Evolutionary conservation across 35 echinoderm and acorn worm species (phyloP).

Genomic region (Amphiura filiformis): DNA sequence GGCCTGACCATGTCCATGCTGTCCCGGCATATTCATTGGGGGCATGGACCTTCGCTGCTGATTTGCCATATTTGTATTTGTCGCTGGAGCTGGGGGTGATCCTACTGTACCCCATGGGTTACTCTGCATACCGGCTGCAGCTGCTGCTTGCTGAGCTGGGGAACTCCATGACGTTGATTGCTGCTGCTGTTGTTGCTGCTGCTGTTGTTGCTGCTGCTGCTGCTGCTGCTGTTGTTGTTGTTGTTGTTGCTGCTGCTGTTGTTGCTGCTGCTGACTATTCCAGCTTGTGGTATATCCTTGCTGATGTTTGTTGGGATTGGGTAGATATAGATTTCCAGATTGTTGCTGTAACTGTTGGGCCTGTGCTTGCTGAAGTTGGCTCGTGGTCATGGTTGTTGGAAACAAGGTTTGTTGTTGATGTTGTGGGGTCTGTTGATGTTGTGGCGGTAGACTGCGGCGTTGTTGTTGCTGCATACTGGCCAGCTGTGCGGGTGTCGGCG

Average conservation of each 20-base stretch:
- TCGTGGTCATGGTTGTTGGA: conserved; percentile 43
- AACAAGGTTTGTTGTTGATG: conserved; percentile 76
- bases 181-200: conserved; percentile 53
- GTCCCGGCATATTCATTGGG: conserved; percentile 19
- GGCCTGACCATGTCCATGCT: conserved; percentile 17
- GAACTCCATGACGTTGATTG: conserved; percentile 48
- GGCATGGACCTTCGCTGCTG: conserved; percentile 76
- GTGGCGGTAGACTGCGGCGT: conserved; percentile 73
- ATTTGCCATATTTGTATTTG: conserved; percentile 33
- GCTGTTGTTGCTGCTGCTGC: conserved; percentile 45
- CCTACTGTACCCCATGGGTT: conserved; percentile 94
- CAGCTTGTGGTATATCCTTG: conserved; percentile 43
- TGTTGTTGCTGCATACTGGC: conserved; percentile 46
- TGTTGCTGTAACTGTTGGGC: conserved; percentile 63
- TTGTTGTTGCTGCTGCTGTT: neutral
- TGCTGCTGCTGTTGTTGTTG: conserved; percentile 64
- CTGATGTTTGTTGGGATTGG: conserved; percentile 65
- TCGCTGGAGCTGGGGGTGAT: conserved; percentile 51
- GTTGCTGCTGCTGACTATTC: conserved; percentile 37
- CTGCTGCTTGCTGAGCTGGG: conserved; percentile 49
- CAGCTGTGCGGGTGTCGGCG: conserved; percentile 11
- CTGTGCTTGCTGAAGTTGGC: conserved; percentile 71
- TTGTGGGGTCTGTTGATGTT: conserved; percentile 68
- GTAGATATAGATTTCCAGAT: conserved; percentile 67
- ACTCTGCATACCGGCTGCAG: conserved; percentile 40